Conservation (phyloP, 1,140 invertebrate genomes). For the Pteromalus puparum region DNA sequence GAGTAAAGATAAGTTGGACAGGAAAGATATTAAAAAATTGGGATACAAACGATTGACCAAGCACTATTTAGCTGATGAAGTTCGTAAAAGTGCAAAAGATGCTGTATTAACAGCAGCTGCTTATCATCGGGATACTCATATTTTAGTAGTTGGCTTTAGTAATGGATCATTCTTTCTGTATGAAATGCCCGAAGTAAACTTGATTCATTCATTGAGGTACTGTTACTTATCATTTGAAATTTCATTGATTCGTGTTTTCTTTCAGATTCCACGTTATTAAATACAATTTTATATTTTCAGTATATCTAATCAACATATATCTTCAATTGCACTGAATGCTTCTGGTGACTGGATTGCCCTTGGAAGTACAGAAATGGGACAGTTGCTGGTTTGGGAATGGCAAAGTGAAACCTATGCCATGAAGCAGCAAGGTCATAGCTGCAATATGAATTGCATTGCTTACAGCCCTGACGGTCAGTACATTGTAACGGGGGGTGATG, state of each 20-base stretch:
- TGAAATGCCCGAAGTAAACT: slow-evolving; percentile 93
- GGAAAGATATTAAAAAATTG: slow-evolving; percentile 75
- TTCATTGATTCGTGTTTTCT: neutral
- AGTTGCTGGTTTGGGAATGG: slow-evolving; percentile 99
- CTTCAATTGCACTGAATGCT: slow-evolving; percentile 87
- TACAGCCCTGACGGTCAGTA: slow-evolving; percentile 95
- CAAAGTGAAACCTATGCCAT: slow-evolving; percentile 98
- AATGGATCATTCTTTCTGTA: slow-evolving; percentile 92
- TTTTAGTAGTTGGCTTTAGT: slow-evolving; percentile 85
- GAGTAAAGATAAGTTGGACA: slow-evolving; percentile 50
- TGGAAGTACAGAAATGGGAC: slow-evolving; percentile 89
- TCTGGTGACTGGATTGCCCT: slow-evolving; percentile 97
- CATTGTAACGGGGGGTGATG: slow-evolving; percentile 94
- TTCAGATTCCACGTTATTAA: slow-evolving; percentile 1
- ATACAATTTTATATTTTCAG: slow-evolving; percentile 70
- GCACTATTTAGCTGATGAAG: slow-evolving; percentile 84
- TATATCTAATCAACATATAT: slow-evolving; percentile 88
- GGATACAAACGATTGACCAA: slow-evolving; percentile 82
- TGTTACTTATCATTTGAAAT: slow-evolving; percentile 28
- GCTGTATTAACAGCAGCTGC: slow-evolving; percentile 84
- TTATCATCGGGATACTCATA: slow-evolving; percentile 86
- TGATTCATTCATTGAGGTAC: slow-evolving; percentile 92
- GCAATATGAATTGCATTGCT: slow-evolving; percentile 89
- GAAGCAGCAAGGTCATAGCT: slow-evolving; percentile 97
- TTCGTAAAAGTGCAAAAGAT: slow-evolving; percentile 78